Evolutionary conservation across 2,113 vertebrate genomes (phyloP), one percentile per base, ranked within the genome.

Genomic region (Tenrec ecaudatus): DNA sequence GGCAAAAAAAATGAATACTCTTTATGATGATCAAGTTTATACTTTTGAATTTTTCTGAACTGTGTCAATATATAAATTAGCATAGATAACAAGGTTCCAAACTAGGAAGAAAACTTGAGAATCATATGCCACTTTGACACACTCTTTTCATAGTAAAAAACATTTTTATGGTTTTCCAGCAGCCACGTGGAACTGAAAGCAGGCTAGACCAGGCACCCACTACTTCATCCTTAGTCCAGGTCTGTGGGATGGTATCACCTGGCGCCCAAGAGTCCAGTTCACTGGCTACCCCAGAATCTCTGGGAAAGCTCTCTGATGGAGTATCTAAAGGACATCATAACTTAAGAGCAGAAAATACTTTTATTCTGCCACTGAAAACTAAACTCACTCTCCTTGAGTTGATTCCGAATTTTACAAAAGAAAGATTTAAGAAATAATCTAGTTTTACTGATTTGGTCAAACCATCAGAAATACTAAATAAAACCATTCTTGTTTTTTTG

Each of bases 21-120:
- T 92, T 93, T 68, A 84, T 69, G 12, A 83, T 43, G 47, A 53
- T 57, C 60, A 75, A 88, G 95, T 91, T 40, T 58, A 53, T 78
- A 29, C 91, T 78, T 88, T 78, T 75, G 38, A 29, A 84, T 79
- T 82, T 40, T 92, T 92, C 60, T 93, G 57, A 93, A 73, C 88
- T 82, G 40, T 73, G 25, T 64, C 92, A 81, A 75, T 8, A 57
- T 88, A 69, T 88, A 87, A 77, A 86, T 64, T 38, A 60, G 47
- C 22, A 38, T 3, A 60, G 6, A 68, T 57, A 90, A 92, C 43
- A 86, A 93, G 62, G n/a, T 53, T 69, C 29, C 29, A 79, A 17
- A 38, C 20, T 33, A 75, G 43, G 86, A 91, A 36, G 53, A 92
- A 89, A 93, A 23, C 2, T 36, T n/a, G 10, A 29, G 75, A 68